These are phyloP conservation scores for Bellardia bayeri DNA, from an alignment of 2,888 invertebrate species.

Conservation along the genomic window DNA sequence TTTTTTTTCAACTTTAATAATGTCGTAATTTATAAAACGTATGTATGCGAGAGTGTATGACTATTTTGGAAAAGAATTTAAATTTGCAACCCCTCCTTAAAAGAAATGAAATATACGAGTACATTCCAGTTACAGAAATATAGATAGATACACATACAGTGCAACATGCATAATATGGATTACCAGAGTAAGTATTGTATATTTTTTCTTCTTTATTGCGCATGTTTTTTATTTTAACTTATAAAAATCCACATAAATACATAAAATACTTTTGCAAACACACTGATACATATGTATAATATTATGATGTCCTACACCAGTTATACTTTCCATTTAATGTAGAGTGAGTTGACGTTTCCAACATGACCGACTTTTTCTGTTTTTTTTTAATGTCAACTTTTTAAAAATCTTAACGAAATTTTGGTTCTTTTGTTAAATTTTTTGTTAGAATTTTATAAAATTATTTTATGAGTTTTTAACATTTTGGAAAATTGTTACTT, in stretches of 20 bases:
- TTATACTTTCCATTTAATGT: not conserved
- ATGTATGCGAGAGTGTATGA: not conserved
- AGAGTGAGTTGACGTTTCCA: no score
- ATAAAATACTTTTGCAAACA: not conserved
- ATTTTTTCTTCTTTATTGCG: conserved; percentile 31
- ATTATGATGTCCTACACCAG: not conserved
- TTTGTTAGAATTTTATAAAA: no score
- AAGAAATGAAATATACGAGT: not conserved
- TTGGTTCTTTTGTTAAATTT: no score
- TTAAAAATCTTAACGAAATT: no score
- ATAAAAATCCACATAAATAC: not conserved
- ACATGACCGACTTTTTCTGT: no score
- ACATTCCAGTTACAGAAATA: not conserved
- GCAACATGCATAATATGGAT: conserved; percentile 18
- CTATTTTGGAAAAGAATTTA: conserved; percentile 20
- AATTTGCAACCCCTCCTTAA: conserved; percentile 44
- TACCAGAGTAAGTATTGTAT: not conserved
- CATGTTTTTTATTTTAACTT: conserved; percentile 19
- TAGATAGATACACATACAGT: not conserved
- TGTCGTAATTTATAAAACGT: not conserved
- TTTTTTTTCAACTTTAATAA: not conserved
- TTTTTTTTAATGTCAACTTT: no score
- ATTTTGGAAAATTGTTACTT: no score
- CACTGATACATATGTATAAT: not conserved
- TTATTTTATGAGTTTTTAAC: no score